These are phyloP conservation scores for Drosophila orosa DNA, from an alignment of 1,140 invertebrate genomes.

Conservation along the genomic window DNA sequence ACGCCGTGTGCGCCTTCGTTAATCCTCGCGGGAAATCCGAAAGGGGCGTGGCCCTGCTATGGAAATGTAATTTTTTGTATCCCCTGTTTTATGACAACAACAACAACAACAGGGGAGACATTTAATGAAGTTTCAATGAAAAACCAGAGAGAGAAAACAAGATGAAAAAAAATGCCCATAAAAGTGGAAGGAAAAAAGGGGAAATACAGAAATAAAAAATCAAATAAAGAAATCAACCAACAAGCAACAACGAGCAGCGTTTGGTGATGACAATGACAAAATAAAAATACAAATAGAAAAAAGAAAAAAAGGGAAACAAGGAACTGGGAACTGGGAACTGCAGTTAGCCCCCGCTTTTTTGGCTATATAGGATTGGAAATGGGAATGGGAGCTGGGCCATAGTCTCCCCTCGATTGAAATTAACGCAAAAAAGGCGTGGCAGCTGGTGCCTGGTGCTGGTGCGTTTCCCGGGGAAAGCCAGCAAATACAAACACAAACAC, in stretches of 20 bases:
- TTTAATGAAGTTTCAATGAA: slow-evolving; percentile 75
- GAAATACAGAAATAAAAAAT: slow-evolving; percentile 51
- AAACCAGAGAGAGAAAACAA: slow-evolving; percentile 36
- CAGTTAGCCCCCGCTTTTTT: slow-evolving; percentile 28
- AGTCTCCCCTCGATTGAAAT: slow-evolving; percentile 62
- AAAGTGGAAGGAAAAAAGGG: slow-evolving; percentile 9
- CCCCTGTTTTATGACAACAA: slow-evolving; percentile 53
- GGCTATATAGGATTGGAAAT: background rate
- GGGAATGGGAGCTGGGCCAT: background rate
- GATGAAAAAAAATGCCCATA: slow-evolving; percentile 29
- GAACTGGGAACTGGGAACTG: slow-evolving; percentile 9
- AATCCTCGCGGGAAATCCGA: slow-evolving; percentile 20
- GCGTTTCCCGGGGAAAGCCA: slow-evolving; percentile 12
- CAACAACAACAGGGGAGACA: slow-evolving; percentile 46
- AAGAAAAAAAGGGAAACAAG: slow-evolving; percentile 4
- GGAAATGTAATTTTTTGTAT: slow-evolving; percentile 36
- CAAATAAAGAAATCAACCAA: slow-evolving; percentile 67
- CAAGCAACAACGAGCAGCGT: slow-evolving; percentile 31
- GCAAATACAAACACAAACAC: slow-evolving; percentile 44
- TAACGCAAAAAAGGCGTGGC: slow-evolving; percentile 81
- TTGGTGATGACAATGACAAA: slow-evolving; percentile 54
- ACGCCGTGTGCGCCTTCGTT: slow-evolving; percentile 34
- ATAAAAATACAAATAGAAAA: slow-evolving; percentile 35
- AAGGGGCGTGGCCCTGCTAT: slow-evolving; percentile 36
- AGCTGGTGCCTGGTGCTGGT: background rate